phyloP scores from a whole-genome alignment of 2,113 vertebrate genomes.

The Platichthys stellatus region DNA sequence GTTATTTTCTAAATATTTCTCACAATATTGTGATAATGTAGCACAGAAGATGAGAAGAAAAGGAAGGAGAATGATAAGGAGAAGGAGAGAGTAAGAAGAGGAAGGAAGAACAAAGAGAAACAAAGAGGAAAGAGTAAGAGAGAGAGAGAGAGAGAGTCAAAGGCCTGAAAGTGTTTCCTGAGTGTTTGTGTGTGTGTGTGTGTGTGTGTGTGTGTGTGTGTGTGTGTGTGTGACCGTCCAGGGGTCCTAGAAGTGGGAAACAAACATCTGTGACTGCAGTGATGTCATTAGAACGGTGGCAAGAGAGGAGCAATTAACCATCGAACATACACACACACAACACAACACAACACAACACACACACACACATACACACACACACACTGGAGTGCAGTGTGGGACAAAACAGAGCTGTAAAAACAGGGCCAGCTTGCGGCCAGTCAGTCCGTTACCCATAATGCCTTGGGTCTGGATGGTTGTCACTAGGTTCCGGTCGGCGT shows the following conservation, averaged over 20 bases:
- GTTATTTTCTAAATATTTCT: not conserved
- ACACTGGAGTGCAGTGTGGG: slow-evolving; percentile 63
- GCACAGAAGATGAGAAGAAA: not conserved
- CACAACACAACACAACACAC: slow-evolving; percentile 23
- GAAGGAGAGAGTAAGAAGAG: slow-evolving; percentile 15
- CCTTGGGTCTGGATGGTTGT: slow-evolving; percentile 95
- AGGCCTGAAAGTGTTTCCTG: slow-evolving; percentile 62
- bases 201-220: slow-evolving; percentile 32
- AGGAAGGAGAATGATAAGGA: not conserved
- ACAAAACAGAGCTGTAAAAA: slow-evolving; percentile 93
- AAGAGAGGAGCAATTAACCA: slow-evolving; percentile 75
- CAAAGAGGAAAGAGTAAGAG: slow-evolving; percentile 29
- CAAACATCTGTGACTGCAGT: slow-evolving; percentile 93
- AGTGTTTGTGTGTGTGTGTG: slow-evolving; percentile 31
- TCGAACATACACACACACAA: not conserved
- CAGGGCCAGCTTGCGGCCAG: slow-evolving; percentile 96
- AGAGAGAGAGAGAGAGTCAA: slow-evolving; percentile 37
- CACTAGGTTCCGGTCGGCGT: slow-evolving; percentile 99
- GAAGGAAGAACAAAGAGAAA: slow-evolving; percentile 44
- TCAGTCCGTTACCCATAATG: slow-evolving; percentile 97
- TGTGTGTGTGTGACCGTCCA: slow-evolving; percentile 38
- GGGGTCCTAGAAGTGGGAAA: slow-evolving; percentile 83
- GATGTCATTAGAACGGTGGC: slow-evolving; percentile 89
- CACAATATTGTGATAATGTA: not conserved
- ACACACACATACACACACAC: slow-evolving; percentile 54